Evolutionary conservation across 2,888 invertebrate genomes (phyloP).

Genomic region (Ecliptopera silaceata): DNA sequence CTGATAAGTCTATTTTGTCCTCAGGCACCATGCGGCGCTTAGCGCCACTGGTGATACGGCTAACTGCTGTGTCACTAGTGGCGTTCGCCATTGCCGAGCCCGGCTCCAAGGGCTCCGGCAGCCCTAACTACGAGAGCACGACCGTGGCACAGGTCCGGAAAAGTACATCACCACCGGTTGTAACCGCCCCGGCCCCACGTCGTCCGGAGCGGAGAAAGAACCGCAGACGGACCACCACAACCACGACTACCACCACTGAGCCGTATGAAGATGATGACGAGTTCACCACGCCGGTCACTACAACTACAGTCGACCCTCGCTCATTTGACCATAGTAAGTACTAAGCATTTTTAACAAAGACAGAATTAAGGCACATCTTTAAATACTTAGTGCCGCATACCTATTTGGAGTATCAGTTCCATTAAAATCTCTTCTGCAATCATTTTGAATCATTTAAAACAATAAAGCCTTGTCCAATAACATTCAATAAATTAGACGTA

Average conservation of each 20-base stretch:
- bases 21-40: slow-evolving; percentile 67
- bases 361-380: too few species aligned
- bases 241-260: slow-evolving; percentile 56
- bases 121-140: slow-evolving; percentile 26
- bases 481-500: slow-evolving; percentile 3
- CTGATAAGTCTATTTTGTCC: slow-evolving; percentile 33
- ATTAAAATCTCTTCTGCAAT: too few species aligned
- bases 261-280: slow-evolving; percentile 59
- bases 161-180: slow-evolving; percentile 58
- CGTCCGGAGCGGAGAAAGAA: slow-evolving; percentile 54
- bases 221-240: slow-evolving; percentile 62
- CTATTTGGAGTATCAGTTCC: too few species aligned
- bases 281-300: slow-evolving; percentile 52
- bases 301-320: slow-evolving; percentile 69
- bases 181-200: slow-evolving; percentile 36
- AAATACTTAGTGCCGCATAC: too few species aligned
- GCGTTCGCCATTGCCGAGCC: slow-evolving; percentile 70
- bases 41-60: slow-evolving; percentile 76
- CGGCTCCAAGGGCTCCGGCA: slow-evolving; percentile 38
- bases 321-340: slow-evolving; percentile 73
- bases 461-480: background rate
- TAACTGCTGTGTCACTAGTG: slow-evolving; percentile 73
- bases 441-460: background rate
- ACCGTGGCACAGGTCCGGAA: slow-evolving; percentile 40
- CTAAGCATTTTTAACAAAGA: too few species aligned